These are phyloP conservation scores for Crocodylus rhombifer DNA, from an alignment of 2,797 vertebrate genomes.

Conservation along the genomic window DNA sequence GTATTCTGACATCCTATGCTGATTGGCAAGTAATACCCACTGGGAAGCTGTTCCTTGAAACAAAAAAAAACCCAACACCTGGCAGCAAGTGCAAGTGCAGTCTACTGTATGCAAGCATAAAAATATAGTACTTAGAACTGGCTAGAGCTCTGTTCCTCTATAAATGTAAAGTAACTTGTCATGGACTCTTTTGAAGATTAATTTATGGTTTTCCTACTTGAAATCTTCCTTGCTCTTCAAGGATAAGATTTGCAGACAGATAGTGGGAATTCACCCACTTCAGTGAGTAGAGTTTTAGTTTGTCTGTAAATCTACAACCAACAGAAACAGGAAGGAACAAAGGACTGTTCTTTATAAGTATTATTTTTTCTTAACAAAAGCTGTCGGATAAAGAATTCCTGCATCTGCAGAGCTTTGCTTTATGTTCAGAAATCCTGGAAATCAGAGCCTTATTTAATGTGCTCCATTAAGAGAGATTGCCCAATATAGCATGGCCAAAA, in stretches of 20 bases:
- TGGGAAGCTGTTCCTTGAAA: background rate
- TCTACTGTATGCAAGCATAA: background rate
- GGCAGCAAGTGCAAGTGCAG: background rate
- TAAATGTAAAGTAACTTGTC: conserved; percentile 11
- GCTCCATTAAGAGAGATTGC: conserved; percentile 48
- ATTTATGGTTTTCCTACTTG: conserved; percentile 54
- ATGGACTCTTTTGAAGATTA: conserved; percentile 7
- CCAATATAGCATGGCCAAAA: conserved; percentile 58
- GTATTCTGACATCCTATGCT: background rate
- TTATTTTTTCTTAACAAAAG: conserved; percentile 60
- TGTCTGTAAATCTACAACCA: conserved; percentile 65
- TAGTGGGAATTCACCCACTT: conserved; percentile 58
- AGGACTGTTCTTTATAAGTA: conserved; percentile 43
- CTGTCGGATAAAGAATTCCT: conserved; percentile 58
- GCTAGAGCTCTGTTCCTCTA: background rate
- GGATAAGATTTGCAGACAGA: conserved; percentile 42
- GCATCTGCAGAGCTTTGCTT: conserved; percentile 51
- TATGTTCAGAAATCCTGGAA: conserved; percentile 54
- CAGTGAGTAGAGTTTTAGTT: conserved; percentile 48
- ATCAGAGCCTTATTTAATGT: conserved; percentile 39
- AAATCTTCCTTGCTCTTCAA: conserved; percentile 56
- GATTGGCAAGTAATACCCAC: background rate
- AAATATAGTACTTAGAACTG: background rate
- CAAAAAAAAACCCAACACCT: background rate
- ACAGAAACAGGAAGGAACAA: conserved; percentile 68